Base-by-base conservation (phyloP, 1,140 invertebrate species). In the Anthonomus grandis region DNA sequence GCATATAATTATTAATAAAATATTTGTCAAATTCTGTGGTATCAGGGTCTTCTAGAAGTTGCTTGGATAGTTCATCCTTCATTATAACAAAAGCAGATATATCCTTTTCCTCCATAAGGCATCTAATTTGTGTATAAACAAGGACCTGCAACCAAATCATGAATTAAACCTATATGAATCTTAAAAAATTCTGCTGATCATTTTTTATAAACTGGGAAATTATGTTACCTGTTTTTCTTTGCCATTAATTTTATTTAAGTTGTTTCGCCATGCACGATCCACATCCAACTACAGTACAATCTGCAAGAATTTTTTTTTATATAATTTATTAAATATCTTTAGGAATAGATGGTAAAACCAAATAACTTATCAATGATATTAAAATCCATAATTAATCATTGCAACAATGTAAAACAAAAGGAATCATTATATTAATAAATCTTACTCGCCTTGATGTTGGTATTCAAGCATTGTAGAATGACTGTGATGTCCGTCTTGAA, bases 381-480 rank as follows among this genome's bases (percentile, higher is more conserved):
- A n/a, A n/a, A n/a, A n/a, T n/a, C n/a, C n/a, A n/a, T n/a, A n/a
- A n/a, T n/a, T n/a, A n/a, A n/a, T n/a, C n/a, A n/a, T n/a, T n/a
- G n/a, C n/a, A n/a, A n/a, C n/a, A n/a, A n/a, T n/a, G n/a, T n/a
- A n/a, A n/a, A n/a, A n/a, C n/a, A n/a, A n/a, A n/a, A n/a, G n/a
- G n/a, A n/a, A n/a, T n/a, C n/a, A n/a, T n/a, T n/a, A n/a, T n/a
- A n/a, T n/a, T n/a, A n/a, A n/a, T 34, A 34, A 34, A 34, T 34
- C 4, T 34, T 34, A 49, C 48, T 4, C 4, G 13, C 8, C 17
- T 8, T 49, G 53, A 44, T 17, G 53, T 41, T 44, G n/a, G 1
- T 17, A 44, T 10, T 49, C 56, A 58, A 25, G 56, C 49, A 53
- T 44, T 58, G 36, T 44, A 58, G 45, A 27, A 58, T 9, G 15